Evolutionary conservation across 1,140 invertebrate species (phyloP).

Genomic region (Drosophila bocqueti): DNA sequence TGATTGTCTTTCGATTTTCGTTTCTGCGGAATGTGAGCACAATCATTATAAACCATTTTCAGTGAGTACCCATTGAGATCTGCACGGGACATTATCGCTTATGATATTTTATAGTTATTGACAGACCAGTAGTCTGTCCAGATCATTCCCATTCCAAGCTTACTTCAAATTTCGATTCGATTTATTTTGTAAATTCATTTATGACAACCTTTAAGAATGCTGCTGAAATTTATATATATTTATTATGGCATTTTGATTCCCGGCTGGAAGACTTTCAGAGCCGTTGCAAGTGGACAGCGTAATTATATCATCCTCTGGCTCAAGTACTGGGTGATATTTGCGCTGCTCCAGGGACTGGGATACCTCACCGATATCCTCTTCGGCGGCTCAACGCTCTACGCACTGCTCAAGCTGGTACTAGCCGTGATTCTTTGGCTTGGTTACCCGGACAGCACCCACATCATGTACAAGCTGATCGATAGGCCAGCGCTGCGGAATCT

Average conservation of each 20-base stretch:
- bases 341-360: constrained; percentile 18
- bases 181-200: background rate
- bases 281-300: background rate
- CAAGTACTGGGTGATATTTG: constrained; percentile 23
- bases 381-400: background rate
- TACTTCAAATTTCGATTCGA: background rate
- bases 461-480: background rate
- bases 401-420: constrained; percentile 14
- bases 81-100: constrained; percentile 5
- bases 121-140: background rate
- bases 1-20: constrained; percentile 32
- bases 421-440: constrained; percentile 16
- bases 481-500: background rate
- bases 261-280: constrained; percentile 9
- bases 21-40: constrained; percentile 18
- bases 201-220: constrained; percentile 2
- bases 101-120: constrained; percentile 16
- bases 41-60: constrained; percentile 53
- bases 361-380: background rate
- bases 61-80: constrained; percentile 11
- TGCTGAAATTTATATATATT: constrained; percentile 6
- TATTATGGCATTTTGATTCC: constrained; percentile 19
- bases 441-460: constrained; percentile 1
- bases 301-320: constrained; percentile 9
- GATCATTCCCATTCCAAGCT: background rate